These are phyloP conservation scores for Netelia virgata DNA, from an alignment of 2,888 invertebrate genomes.

Conservation along the genomic window DNA sequence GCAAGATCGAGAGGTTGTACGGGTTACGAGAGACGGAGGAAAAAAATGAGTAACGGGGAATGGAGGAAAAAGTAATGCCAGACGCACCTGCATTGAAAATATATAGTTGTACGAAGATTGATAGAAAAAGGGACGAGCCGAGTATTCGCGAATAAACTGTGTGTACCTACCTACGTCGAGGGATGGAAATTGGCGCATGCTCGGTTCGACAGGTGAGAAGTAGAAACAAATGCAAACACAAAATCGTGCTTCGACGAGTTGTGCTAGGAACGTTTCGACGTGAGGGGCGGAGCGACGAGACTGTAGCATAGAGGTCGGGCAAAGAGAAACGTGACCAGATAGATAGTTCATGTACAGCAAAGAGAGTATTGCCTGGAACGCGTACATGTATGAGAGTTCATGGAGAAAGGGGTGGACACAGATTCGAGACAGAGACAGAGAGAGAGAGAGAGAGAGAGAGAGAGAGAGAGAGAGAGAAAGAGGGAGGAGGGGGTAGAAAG, in stretches of 20 bases:
- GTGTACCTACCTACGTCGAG: slow-evolving; percentile 30
- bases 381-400: background rate
- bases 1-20: background rate
- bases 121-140: slow-evolving; percentile 3
- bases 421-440: slow-evolving; percentile 6
- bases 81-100: slow-evolving; percentile 24
- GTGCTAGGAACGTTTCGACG: slow-evolving; percentile 43
- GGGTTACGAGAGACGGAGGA: background rate
- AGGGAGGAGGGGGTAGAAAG: too few relatives aligned
- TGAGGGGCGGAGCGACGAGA: slow-evolving; percentile 37
- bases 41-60: slow-evolving; percentile 15
- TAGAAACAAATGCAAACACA: slow-evolving; percentile 64
- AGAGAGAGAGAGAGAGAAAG: too few relatives aligned
- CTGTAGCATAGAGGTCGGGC: slow-evolving; percentile 15
- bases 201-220: slow-evolving; percentile 50
- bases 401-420: background rate
- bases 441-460: too few relatives aligned
- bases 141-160: slow-evolving; percentile 13
- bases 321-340: slow-evolving; percentile 20
- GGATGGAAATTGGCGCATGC: slow-evolving; percentile 66
- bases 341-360: slow-evolving; percentile 7
- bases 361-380: background rate
- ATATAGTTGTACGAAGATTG: slow-evolving; percentile 16
- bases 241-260: slow-evolving; percentile 17
- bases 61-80: slow-evolving; percentile 17